Evolutionary conservation across 2,888 invertebrate species (phyloP).

Genomic region (Thalpophila matura): DNA sequence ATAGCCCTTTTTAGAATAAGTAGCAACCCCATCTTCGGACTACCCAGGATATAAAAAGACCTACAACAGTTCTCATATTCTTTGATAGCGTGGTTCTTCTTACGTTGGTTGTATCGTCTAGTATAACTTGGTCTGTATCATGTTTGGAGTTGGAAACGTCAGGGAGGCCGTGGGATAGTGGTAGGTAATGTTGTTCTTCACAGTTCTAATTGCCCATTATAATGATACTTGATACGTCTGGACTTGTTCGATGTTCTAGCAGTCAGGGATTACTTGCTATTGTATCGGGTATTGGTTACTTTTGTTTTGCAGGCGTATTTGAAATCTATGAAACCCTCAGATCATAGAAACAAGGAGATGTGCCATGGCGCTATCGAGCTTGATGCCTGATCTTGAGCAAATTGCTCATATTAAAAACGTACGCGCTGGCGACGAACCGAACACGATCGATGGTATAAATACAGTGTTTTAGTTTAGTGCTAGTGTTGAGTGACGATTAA

Average conservation of each 20-base stretch:
- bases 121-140: constrained; percentile 22
- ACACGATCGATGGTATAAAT: too few species aligned
- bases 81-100: constrained; percentile 39
- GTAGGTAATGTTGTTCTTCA: constrained; percentile 74
- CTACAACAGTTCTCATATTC: constrained; percentile 27
- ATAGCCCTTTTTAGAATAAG: constrained; percentile 78
- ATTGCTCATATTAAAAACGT: too few species aligned
- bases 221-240: constrained; percentile 86
- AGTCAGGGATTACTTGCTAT: constrained; percentile 38
- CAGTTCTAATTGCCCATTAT: constrained; percentile 89
- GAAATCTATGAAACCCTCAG: neutral
- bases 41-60: constrained; percentile 67
- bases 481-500: too few species aligned
- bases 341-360: too few species aligned
- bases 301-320: constrained; percentile 14
- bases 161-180: constrained; percentile 42
- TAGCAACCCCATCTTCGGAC: constrained; percentile 78
- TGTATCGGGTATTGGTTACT: constrained; percentile 42
- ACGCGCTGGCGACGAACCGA: too few species aligned
- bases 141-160: neutral
- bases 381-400: too few species aligned
- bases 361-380: too few species aligned
- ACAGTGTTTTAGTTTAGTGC: too few species aligned
- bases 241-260: constrained; percentile 57
- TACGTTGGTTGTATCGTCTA: constrained; percentile 39